phyloP scores from a whole-genome alignment of 1,140 invertebrate genomes.

The Aphaenogaster rudis region DNA sequence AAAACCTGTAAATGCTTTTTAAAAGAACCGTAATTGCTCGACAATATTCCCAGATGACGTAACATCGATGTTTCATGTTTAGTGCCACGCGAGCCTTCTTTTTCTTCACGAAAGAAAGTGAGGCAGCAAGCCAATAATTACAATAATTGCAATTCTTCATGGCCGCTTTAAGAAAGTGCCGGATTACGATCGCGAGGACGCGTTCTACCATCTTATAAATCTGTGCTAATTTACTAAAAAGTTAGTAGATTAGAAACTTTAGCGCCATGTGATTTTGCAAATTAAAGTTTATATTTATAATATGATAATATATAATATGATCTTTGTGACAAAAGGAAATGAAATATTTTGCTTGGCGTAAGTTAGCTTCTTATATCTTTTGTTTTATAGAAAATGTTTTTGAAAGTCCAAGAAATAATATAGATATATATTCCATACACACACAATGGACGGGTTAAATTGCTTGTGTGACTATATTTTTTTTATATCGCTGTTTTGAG shows the following conservation, averaged over 20 bases:
- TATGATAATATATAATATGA: not conserved
- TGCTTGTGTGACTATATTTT: not conserved
- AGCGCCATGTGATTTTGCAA: not conserved
- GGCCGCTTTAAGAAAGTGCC: constrained; percentile 80
- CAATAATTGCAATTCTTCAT: constrained; percentile 67
- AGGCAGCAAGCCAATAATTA: constrained; percentile 50
- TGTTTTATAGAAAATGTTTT: not conserved
- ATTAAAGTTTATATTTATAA: not conserved
- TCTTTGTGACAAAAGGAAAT: not conserved
- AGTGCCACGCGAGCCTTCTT: constrained; percentile 43
- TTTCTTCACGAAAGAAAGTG: constrained; percentile 47
- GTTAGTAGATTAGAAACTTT: not conserved
- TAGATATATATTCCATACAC: not conserved
- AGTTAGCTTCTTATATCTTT: not conserved
- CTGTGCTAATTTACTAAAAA: not conserved
- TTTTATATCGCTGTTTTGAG: not conserved
- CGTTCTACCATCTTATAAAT: not conserved
- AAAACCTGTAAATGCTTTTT: constrained; percentile 34
- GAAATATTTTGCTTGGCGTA: not conserved
- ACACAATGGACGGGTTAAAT: not conserved
- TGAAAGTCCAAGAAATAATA: not conserved
- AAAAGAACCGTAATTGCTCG: constrained; percentile 23
- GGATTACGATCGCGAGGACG: constrained; percentile 70
- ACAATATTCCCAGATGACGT: constrained; percentile 39
- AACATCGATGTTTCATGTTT: constrained; percentile 34